Percentiles rank a stretch among this genome's conserved stretches.
These are phyloP conservation scores for Sciaenops ocellatus DNA, from an alignment of 2,797 vertebrate species.

Conservation along the genomic window DNA sequence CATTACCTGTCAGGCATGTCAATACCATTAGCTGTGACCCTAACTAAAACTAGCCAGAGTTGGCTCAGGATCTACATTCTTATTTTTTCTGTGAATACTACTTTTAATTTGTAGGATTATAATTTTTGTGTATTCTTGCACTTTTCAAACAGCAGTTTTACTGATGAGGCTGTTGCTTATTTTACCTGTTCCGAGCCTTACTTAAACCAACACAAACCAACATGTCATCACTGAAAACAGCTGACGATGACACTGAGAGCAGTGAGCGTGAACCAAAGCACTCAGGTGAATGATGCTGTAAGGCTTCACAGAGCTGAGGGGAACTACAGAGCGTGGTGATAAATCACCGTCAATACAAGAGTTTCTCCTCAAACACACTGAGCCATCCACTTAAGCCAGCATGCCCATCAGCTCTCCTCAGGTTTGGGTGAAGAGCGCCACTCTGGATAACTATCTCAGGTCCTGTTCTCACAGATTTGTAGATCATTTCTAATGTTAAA, in stretches of 20 bases:
- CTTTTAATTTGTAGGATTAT: neutral
- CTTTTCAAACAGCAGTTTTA: neutral
- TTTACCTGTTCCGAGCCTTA: neutral
- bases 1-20: neutral
- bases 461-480: constrained; percentile 85
- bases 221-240: neutral
- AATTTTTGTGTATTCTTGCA: neutral
- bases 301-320: neutral
- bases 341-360: neutral
- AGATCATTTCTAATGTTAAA: constrained; percentile 84
- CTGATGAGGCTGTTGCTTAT: neutral
- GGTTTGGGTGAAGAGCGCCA: constrained; percentile 69
- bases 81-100: neutral
- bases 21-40: neutral
- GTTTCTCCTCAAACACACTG: neutral
- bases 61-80: neutral
- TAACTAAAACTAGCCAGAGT: neutral
- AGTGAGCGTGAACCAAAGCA: neutral
- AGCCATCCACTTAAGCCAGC: constrained; percentile 47
- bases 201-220: neutral
- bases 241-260: neutral
- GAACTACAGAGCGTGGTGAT: neutral
- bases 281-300: neutral
- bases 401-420: constrained; percentile 40
- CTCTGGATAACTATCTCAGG: constrained; percentile 86